These are phyloP conservation scores for Cryptomyrus ogoouensis DNA, from an alignment of 2,113 vertebrate species.

Conservation along the genomic window DNA sequence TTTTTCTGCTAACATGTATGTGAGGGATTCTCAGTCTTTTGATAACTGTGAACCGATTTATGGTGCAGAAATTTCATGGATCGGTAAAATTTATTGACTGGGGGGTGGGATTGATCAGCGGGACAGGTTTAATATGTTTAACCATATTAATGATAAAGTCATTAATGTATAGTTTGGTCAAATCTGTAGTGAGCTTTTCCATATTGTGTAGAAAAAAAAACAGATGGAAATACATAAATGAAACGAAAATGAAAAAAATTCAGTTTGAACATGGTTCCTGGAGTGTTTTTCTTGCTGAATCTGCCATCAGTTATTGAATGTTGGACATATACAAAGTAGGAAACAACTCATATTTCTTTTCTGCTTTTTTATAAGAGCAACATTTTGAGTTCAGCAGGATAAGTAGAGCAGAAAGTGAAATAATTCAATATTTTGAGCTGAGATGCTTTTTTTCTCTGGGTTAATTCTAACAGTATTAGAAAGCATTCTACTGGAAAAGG, in stretches of 20 bases:
- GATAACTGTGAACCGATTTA: background rate
- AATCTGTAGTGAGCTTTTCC: background rate
- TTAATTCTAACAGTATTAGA: slow-evolving; percentile 2
- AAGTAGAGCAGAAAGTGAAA: slow-evolving; percentile 5
- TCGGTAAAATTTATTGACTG: background rate
- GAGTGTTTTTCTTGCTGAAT: background rate
- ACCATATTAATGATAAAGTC: background rate
- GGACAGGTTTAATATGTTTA: background rate
- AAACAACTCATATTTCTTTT: background rate
- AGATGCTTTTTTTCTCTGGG: background rate
- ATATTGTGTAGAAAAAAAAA: background rate
- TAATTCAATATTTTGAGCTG: slow-evolving; percentile 6
- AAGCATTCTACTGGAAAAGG: background rate
- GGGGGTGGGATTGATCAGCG: background rate
- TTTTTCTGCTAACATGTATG: background rate
- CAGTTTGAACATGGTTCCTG: background rate
- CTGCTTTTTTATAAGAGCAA: background rate
- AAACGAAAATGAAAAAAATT: background rate
- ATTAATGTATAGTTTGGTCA: background rate
- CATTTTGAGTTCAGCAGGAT: background rate
- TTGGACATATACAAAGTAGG: background rate
- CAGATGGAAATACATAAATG: background rate
- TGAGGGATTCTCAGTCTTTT: background rate
- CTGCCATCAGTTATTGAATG: background rate
- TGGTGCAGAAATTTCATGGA: background rate